Base-by-base conservation (phyloP, 2,888 invertebrate genomes). In the Drosophila meridiana region DNA sequence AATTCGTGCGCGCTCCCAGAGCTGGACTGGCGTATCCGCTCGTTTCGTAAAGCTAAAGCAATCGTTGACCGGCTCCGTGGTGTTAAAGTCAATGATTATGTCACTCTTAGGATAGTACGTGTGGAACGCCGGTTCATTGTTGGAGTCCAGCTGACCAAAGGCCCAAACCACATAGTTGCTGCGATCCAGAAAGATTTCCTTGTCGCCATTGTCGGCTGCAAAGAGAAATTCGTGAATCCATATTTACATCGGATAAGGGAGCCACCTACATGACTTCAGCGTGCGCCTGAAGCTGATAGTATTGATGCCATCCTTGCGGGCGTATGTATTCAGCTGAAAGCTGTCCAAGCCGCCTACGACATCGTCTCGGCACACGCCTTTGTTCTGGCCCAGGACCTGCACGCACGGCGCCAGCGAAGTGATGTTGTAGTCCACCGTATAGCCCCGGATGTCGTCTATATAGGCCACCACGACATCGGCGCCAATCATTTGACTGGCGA, bases 301-400 rank as follows among this genome's bases (percentile, higher is more conserved):
- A 77, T 96, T 97, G 79, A 98, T 95, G 0, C 97, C 97, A 92
- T 96, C 95, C 83, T 95, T 95, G 78, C 97, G 94, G 2, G 94
- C 93, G 53, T 96, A 96, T 2, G 96, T 96, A 91, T 96, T 96
- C 83, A 97, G 93, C 94, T 98, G 98, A 92, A 96, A 96, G 92
- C 95, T 96, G 91, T 98, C 97, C 78, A 95, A 94, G 0, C 97
- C 97, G 36, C 97, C 98, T 3, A 97, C 95, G n/a, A 95, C 93
- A 69, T 95, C 95, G 93, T 98, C 98, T 77, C 95, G 95, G 84
- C 98, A 98, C 43, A 98, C 98, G 45, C 98, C 98, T 92, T 95
- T 96, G 92, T 97, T 96, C 85, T 95, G 96, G 2, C 97, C 98
- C 84, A 98, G 94, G 69, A 98, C 97, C 93, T 96, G 97, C 52